Percentiles rank a stretch among this genome's conserved stretches.
These are phyloP conservation scores for Drosophila recens DNA, from an alignment of 2,888 invertebrate genomes.

Conservation along the genomic window DNA sequence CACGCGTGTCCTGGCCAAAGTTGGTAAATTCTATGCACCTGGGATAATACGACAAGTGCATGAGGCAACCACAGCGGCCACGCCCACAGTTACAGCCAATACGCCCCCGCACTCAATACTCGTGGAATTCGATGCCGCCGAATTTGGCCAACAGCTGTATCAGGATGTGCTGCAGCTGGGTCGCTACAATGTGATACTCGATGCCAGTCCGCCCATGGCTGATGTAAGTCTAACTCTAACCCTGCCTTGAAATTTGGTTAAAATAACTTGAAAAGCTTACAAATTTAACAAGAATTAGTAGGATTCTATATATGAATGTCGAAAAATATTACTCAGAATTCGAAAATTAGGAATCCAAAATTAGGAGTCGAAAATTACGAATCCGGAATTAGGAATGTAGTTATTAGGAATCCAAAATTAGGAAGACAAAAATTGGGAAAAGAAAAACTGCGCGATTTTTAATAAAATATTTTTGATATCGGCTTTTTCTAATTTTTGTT, in stretches of 20 bases:
- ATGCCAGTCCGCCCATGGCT: conserved; percentile 94
- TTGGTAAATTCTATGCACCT: conserved; percentile 92
- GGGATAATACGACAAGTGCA: conserved; percentile 93
- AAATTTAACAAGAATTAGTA: too few species aligned
- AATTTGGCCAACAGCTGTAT: conserved; percentile 89
- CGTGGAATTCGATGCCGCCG: conserved; percentile 93
- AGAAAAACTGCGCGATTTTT: too few species aligned
- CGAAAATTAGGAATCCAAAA: too few species aligned
- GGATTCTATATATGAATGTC: too few species aligned
- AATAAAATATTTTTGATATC: too few species aligned
- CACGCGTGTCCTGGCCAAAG: conserved; percentile 95
- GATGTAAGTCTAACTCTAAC: conserved; percentile 87
- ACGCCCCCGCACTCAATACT: conserved; percentile 89
- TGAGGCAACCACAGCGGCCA: conserved; percentile 75
- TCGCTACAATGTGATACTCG: conserved; percentile 95
- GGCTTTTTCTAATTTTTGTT: too few species aligned
- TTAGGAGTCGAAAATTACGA: too few species aligned
- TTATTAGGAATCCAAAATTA: too few species aligned
- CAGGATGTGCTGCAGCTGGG: conserved; percentile 92
- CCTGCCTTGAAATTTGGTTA: not conserved
- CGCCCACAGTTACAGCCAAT: conserved; percentile 37
- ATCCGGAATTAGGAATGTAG: too few species aligned
- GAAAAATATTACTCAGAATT: too few species aligned
- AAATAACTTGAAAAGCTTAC: too few species aligned
- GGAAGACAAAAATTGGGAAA: too few species aligned